Conservation (phyloP, 2,797 vertebrate genomes). For the Heterohyrax brucei region DNA sequence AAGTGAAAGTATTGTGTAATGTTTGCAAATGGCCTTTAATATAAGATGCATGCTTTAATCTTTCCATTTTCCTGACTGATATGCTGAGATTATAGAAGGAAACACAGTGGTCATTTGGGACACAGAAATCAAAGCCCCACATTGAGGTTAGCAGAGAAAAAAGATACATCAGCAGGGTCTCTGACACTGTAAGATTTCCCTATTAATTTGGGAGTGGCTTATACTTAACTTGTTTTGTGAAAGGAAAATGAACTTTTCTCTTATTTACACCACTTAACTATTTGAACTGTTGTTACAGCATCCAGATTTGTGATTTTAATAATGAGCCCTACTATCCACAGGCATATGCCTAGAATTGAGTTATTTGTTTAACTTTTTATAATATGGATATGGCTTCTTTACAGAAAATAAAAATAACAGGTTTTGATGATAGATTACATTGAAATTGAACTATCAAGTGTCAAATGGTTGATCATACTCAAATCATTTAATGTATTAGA, state of each 20-base stretch:
- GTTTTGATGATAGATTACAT: conserved; percentile 32
- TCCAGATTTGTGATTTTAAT: not conserved
- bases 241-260: not conserved
- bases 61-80: not conserved
- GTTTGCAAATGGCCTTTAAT: not conserved
- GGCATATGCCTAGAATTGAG: not conserved
- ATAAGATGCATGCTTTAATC: not conserved
- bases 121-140: not conserved
- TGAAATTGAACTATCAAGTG: not conserved
- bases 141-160: not conserved
- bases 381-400: not conserved
- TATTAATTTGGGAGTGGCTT: not conserved
- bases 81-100: not conserved
- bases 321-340: not conserved
- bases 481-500: not conserved
- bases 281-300: not conserved
- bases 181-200: not conserved
- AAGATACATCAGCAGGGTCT: too few relatives aligned
- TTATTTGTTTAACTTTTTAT: not conserved
- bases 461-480: not conserved
- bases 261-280: not conserved
- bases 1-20: not conserved
- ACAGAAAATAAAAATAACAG: conserved; percentile 11
- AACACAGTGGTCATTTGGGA: not conserved
- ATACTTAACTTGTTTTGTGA: not conserved